phyloP scores from a whole-genome alignment of 2,797 vertebrate genomes.

The Artibeus lituratus region DNA sequence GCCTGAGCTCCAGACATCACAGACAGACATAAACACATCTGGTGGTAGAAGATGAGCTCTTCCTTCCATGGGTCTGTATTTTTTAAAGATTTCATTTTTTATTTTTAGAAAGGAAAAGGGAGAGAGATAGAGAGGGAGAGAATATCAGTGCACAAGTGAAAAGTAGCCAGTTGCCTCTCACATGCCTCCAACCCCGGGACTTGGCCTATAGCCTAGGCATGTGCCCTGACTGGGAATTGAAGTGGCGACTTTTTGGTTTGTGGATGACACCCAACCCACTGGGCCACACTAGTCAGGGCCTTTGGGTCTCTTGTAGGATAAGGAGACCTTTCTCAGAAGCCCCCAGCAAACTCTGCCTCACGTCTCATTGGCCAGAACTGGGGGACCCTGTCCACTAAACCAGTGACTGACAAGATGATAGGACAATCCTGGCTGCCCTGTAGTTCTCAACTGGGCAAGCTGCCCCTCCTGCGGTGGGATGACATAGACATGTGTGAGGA shows the following conservation, averaged over 20 bases:
- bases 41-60: neutral
- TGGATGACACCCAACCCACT: too few species aligned
- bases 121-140: too few species aligned
- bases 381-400: neutral
- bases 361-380: neutral
- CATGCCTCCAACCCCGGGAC: too few species aligned
- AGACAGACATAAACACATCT: neutral
- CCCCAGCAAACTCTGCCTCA: neutral
- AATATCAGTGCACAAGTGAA: too few species aligned
- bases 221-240: too few species aligned
- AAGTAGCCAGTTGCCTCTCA: too few species aligned
- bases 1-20: neutral
- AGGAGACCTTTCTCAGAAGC: neutral
- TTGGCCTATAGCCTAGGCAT: too few species aligned
- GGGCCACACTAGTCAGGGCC: too few species aligned
- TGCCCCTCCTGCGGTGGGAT: accelerated
- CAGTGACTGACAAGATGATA: neutral
- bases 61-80: neutral
- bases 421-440: neutral
- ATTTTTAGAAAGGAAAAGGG: too few species aligned
- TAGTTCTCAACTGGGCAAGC: neutral
- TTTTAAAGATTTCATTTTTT: too few species aligned
- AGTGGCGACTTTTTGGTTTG: too few species aligned
- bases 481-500: neutral
- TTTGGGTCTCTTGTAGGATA: neutral